Base-by-base conservation (phyloP, 2,113 vertebrate genomes). In the Aleadryas rufinucha region DNA sequence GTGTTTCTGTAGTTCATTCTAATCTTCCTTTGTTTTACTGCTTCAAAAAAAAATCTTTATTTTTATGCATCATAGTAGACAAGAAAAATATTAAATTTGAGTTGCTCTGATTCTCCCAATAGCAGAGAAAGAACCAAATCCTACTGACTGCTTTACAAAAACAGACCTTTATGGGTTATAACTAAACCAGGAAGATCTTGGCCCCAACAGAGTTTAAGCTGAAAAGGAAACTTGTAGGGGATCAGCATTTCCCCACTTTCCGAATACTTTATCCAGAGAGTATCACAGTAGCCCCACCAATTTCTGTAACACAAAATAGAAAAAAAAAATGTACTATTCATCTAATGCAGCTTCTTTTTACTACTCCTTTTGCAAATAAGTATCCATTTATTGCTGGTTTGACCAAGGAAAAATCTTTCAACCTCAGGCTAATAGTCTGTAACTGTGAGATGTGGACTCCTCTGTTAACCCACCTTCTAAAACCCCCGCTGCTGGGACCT, bases 51-150 rank as follows among this genome's bases (percentile, higher is more conserved):
- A 84, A 23, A 1, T 14, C 22, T 30, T 41, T 5, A 14, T 72
- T 92, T 50, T 64, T 75, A 72, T 59, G 31, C n/a, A 78, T 44
- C 39, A 13, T 52, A 71, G 44, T 30, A 90, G 16, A 59, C 27
- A 88, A 76, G 9, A 82, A 96, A 91, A 65, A 31, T 92, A 96
- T 54, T 70, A 93, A 94, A 71, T 93, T 11, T 65, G 24, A 90
- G 22, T 57, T 71, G 17, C 65, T 93, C 70, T 87, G 44, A 52
- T 77, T 84, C n/a, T 89, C 20, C 12, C 33, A 54, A 70, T 11
- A 41, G 16, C 75, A 54, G 42, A 57, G 10, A 10, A 88, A 93
- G 14, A 27, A 79, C 8, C 1, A 72, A 31, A 64, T 65, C 16
- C 7, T 61, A 42, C 33, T 41, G 16, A 69, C 4, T 72, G 7